Evolutionary conservation across 1,140 invertebrate genomes (phyloP), one percentile per base, ranked within the genome.

Genomic region (Macrobrachium nipponense): DNA sequence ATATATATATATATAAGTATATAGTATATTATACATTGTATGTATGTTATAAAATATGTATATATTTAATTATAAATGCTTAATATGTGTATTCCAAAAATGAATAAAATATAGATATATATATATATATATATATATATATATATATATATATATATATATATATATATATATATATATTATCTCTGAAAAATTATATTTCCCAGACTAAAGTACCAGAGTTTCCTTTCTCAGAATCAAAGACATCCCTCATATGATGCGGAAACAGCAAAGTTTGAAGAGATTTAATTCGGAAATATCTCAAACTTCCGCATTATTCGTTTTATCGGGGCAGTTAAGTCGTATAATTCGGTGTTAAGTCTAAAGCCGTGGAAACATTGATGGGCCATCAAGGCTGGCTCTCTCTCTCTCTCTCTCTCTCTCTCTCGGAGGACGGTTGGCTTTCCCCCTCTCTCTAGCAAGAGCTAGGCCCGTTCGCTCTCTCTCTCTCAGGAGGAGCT

Each of bases 161-260:
- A 68, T 68, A 68, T 68, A 68, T 12, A 68, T 68, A 68, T 5
- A n/a, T 68, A 68, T 68, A n/a, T n/a, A 68, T 12, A 68, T 68
- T 2, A 20, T 20, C 5, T 68, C n/a, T 68, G 12, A 2, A 68
- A 20, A 68, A 10, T 1, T n/a, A 68, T 68, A 68, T 68, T 17
- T 12, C 10, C 12, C 27, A 36, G 27, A 36, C 27, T 36, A 36
- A 36, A 36, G 27, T 36, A 36, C 27, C 27, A 36, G 27, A 36
- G 27, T 36, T 36, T 36, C 27, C 27, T 2, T 36, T 36, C 4
- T 36, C 27, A 36, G 4, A 36, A 36, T 1, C 27, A 2, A 4
- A 36, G 4, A 36, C 27, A 36, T 36, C 27, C 27, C 27, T 36
- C 27, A 36, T 36, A 36, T 36, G 27, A 36, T 36, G 27, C 27